phyloP scores from a whole-genome alignment of 2,888 invertebrate genomes.

The Coleophora deauratella region DNA sequence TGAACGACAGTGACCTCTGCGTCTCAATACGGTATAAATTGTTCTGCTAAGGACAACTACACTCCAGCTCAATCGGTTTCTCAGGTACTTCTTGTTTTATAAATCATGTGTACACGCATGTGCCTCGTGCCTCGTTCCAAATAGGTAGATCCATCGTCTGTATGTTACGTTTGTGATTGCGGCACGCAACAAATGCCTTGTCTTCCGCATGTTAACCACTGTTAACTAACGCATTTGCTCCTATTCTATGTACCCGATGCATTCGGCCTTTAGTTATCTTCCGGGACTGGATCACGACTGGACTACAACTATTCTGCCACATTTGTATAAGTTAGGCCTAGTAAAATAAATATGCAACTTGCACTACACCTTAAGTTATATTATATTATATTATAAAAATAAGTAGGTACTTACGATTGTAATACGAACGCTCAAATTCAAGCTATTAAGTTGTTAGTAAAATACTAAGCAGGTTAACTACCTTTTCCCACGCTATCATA shows the following conservation, averaged over 20 bases:
- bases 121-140: constrained; percentile 30
- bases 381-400: too few species aligned
- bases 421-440: too few species aligned
- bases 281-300: constrained; percentile 6
- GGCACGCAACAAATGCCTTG: constrained; percentile 26
- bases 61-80: constrained; percentile 19
- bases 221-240: constrained; percentile 11
- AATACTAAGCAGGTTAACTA: too few species aligned
- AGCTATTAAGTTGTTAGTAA: too few species aligned
- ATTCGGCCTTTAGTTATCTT: constrained; percentile 4
- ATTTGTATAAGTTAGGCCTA: too few species aligned
- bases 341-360: too few species aligned
- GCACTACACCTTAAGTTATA: too few species aligned
- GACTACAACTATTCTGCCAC: background rate
- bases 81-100: constrained; percentile 20
- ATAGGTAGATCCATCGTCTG: constrained; percentile 27
- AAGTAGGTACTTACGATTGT: too few species aligned
- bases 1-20: constrained; percentile 32
- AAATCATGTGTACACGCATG: constrained; percentile 21
- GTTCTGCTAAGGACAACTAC: constrained; percentile 38
- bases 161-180: constrained; percentile 16
- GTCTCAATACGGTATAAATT: constrained; percentile 45
- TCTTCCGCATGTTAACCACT: constrained; percentile 47
- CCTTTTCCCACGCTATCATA: too few species aligned
- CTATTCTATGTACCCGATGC: background rate